These are phyloP conservation scores for Indicator indicator DNA, from an alignment of 2,113 vertebrate species.

Conservation along the genomic window DNA sequence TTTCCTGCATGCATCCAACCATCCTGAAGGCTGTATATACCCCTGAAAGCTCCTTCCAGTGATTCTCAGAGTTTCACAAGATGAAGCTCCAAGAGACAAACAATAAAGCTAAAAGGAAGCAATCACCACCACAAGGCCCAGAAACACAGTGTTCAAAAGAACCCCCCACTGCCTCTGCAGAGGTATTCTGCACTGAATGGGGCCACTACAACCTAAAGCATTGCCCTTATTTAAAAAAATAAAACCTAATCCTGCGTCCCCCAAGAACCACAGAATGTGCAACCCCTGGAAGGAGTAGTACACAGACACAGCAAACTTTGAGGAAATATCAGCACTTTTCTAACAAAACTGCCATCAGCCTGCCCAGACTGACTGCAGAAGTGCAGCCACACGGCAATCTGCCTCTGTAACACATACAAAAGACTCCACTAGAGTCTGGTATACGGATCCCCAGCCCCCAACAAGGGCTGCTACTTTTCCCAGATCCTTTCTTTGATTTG, in stretches of 20 bases:
- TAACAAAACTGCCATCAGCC: constrained; percentile 10
- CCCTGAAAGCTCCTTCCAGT: neutral
- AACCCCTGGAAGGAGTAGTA: neutral
- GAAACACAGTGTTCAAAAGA: neutral
- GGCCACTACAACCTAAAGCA: neutral
- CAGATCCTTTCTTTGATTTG: neutral
- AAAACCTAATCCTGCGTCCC: neutral
- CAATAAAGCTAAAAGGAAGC: neutral
- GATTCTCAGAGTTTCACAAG: neutral
- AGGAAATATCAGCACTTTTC: neutral
- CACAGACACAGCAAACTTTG: neutral
- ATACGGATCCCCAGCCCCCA: constrained; percentile 42
- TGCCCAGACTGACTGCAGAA: neutral
- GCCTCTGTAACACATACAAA: constrained; percentile 57
- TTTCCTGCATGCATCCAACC: neutral
- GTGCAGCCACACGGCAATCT: neutral
- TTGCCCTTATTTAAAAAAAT: neutral
- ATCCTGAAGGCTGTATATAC: neutral
- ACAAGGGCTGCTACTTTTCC: constrained; percentile 29
- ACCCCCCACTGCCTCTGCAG: neutral
- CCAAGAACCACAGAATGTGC: neutral
- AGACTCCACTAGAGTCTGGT: constrained; percentile 26
- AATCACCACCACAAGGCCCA: neutral
- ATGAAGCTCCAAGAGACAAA: neutral
- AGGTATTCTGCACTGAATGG: neutral